Evolutionary conservation across 1,140 invertebrate species (phyloP).

Genomic region (Aplysia californica): DNA sequence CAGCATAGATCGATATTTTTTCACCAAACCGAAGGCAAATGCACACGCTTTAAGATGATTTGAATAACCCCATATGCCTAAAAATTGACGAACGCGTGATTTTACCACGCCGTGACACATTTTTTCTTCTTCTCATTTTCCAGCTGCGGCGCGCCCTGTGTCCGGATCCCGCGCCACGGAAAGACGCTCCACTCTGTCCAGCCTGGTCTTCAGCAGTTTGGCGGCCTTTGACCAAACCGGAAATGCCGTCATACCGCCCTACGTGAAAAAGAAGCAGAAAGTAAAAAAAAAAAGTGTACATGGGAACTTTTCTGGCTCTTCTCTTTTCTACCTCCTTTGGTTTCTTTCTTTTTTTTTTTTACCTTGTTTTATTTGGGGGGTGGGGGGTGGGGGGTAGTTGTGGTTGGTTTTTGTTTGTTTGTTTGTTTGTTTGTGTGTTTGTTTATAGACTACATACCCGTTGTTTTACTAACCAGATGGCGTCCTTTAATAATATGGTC

Average conservation of each 20-base stretch:
- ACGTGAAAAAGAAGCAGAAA: constrained; percentile 41
- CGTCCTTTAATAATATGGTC: no score
- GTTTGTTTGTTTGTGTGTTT: background rate
- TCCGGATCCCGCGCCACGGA: constrained; percentile 22
- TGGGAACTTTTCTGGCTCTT: background rate
- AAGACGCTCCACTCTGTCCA: constrained; percentile 50
- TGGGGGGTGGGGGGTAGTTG: background rate
- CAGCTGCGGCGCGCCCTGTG: no score
- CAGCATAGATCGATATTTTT: no score
- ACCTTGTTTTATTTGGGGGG: background rate
- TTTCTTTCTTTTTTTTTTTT: background rate
- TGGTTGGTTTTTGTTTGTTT: no score
- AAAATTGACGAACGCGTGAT: no score
- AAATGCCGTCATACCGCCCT: constrained; percentile 35
- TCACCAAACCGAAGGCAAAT: no score
- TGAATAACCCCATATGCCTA: no score
- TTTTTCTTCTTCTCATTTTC: no score
- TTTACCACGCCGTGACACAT: no score
- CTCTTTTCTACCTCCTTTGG: background rate
- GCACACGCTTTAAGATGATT: no score
- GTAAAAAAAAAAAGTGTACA: constrained; percentile 2
- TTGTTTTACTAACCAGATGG: background rate
- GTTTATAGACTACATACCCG: background rate
- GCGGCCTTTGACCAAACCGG: constrained; percentile 49
- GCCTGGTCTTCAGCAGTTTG: constrained; percentile 48